Conservation (phyloP, 2,113 vertebrate species). For the Campylomormyrus numenius region DNA sequence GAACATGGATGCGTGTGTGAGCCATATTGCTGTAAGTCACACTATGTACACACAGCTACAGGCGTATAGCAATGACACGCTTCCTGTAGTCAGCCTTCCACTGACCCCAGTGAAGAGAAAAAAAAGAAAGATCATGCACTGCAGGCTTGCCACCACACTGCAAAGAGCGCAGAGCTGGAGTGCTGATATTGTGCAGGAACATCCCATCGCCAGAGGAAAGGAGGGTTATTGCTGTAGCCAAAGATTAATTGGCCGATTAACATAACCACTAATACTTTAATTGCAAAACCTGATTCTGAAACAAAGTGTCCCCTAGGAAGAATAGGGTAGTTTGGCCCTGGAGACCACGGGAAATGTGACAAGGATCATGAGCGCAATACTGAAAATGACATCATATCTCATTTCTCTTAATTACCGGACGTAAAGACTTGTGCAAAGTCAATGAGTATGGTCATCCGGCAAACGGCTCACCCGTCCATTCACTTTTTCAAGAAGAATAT, state of each 20-base stretch:
- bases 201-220: conserved; percentile 16
- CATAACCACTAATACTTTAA: conserved; percentile 52
- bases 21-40: background rate
- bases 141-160: background rate
- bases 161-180: background rate
- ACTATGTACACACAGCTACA: background rate
- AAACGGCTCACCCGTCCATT: background rate
- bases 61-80: background rate
- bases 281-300: conserved; percentile 46
- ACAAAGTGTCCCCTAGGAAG: conserved; percentile 33
- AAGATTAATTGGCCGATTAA: conserved; percentile 58
- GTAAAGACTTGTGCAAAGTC: conserved; percentile 29
- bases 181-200: background rate
- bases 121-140: background rate
- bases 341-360: conserved; percentile 32
- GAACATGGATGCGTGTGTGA: background rate
- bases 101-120: background rate
- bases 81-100: too few relatives aligned
- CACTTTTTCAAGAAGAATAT: background rate
- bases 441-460: background rate
- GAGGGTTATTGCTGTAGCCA: conserved; percentile 48
- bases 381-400: conserved; percentile 32
- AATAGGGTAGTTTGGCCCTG: conserved; percentile 31
- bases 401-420: conserved; percentile 29
- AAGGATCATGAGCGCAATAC: conserved; percentile 35